phyloP scores from a whole-genome alignment of 2,113 vertebrate species.

The Saguinus imperator region DNA sequence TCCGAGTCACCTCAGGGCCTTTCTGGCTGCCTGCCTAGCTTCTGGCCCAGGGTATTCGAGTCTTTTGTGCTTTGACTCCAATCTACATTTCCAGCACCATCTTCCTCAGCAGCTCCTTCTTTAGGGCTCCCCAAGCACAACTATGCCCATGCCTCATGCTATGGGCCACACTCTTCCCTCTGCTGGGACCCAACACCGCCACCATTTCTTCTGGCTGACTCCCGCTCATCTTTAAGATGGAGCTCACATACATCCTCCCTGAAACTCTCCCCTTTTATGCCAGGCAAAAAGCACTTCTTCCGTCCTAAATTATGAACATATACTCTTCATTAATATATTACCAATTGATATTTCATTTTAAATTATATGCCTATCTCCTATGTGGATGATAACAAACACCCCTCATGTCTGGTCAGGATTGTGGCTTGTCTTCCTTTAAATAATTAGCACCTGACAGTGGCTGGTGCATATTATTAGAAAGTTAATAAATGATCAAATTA shows the following conservation, averaged over 20 bases:
- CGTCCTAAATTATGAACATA: not conserved
- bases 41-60: not conserved
- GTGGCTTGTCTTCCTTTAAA: not conserved
- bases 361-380: not conserved
- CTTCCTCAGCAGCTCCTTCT: not conserved
- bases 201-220: not conserved
- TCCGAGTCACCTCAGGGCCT: not conserved
- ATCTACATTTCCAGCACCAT: not conserved
- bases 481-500: slow-evolving; percentile 3
- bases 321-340: not conserved
- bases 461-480: not conserved
- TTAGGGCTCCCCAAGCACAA: not conserved
- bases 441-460: not conserved
- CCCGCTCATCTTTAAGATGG: not conserved
- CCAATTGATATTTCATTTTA: not conserved
- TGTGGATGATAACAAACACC: not conserved
- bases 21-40: accelerated
- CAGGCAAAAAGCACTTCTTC: not conserved
- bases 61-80: not conserved
- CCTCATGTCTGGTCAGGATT: not conserved
- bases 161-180: not conserved
- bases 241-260: not conserved
- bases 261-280: not conserved
- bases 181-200: not conserved
- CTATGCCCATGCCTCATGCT: accelerated